Conservation (phyloP, 1,140 invertebrate species). For the Caerostris extrusa region DNA sequence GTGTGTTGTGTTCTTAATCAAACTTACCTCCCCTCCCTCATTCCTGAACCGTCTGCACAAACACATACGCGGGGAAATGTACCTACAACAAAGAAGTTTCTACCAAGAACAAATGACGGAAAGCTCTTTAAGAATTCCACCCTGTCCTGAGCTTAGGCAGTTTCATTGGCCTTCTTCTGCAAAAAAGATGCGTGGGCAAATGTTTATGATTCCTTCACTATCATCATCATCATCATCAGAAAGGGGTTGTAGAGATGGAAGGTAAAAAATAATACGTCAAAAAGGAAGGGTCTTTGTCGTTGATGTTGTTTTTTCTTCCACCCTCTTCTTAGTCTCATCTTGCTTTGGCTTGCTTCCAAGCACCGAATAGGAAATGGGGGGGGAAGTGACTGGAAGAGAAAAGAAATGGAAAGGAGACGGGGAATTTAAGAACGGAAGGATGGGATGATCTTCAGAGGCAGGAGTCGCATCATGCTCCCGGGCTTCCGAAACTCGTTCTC, state of each 20-base stretch:
- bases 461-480: constrained; percentile 69
- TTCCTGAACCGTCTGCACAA: neutral
- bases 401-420: constrained; percentile 20
- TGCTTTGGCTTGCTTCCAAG: constrained; percentile 46
- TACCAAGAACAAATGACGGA: constrained; percentile 52
- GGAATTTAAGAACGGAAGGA: constrained; percentile 27
- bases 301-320: constrained; percentile 14
- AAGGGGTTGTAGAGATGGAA: neutral
- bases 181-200: neutral
- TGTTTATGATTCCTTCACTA: constrained; percentile 69
- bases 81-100: constrained; percentile 21
- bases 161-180: neutral
- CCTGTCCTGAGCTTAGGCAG: constrained; percentile 45
- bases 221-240: constrained; percentile 74
- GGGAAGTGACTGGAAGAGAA: neutral
- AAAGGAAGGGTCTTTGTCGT: neutral
- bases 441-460: constrained; percentile 53
- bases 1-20: constrained; percentile 2
- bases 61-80: neutral
- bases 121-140: constrained; percentile 58
- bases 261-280: constrained; percentile 69
- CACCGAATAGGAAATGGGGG: neutral
- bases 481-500: constrained; percentile 70
- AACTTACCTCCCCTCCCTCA: neutral
- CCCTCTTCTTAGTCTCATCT: constrained; percentile 23